Base-by-base conservation (phyloP, 1,140 invertebrate genomes). In the Solenopsis invicta region DNA sequence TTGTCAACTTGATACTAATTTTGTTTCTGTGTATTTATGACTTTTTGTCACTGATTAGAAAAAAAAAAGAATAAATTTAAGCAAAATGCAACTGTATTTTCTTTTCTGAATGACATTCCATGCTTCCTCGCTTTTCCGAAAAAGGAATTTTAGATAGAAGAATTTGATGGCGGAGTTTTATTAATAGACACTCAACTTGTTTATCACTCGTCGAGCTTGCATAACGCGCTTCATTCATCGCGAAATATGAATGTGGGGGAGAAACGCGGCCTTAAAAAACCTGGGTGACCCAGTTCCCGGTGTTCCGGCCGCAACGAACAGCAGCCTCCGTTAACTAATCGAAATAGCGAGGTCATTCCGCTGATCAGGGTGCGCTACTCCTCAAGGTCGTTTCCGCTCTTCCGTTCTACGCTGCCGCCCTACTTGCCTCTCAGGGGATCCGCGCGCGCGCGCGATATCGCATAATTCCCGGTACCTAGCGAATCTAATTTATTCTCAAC, bases 401-500 rank as follows among this genome's bases (percentile, higher is more conserved):
- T 84, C 66, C 87, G 86, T 48, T 78, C 80, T 67, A 78, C 66
- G 13, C 24, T 50, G 18, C 72, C 75, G 76, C 56, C 85, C 90
- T 88, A 88, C 71, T 91, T 91, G 82, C 82, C 61, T 34, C 29
- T 21, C n/a, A 29, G n/a, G 18, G 50, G 18, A 48, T 34, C 29
- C 18, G 45, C 56, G 67, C 61, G 62, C 52, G 67, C 87, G 85
- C 76, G 72, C 21, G 10, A 67, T 67, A 87, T 92, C 92, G 88
- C 92, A 91, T 93, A 93, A 91, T 92, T 89, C 87, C 76, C 87
- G 72, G 77, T 89, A 91, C 89, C 90, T 89, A 86, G 91, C 80
- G 92, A 89, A 90, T 89, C 87, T 91, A 93, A 94, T 94, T 93
- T 93, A 91, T 93, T 92, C 92, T 92, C 91, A 92, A 93, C 91